Evolutionary conservation across 2,113 vertebrate genomes (phyloP), one percentile per base, ranked within the genome.

Genomic region (Coptodon rendalli): DNA sequence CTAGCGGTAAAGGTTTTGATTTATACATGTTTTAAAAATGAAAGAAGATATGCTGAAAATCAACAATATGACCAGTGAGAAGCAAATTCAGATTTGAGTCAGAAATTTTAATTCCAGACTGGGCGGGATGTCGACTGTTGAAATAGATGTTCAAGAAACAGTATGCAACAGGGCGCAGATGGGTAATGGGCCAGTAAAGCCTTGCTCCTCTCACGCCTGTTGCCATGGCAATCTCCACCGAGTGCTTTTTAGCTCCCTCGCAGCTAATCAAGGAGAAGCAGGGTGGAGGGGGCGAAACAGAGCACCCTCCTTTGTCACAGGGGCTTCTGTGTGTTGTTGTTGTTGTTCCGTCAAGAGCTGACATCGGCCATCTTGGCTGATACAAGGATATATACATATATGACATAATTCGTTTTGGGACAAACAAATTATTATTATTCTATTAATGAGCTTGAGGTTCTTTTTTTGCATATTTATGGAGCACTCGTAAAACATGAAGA

Each of bases 191-290:
- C 71, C 88, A 8, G 80, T 80, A 9, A 11, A 81, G 61, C 71
- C 59, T 29, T 11, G 53, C 68, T 84, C 68, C 83, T 83, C 76
- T 83, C 6, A 5, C 5, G 19, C 81, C 86, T 87, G 94, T 94
- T 93, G 90, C 86, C 85, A 93, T 92, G 91, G 89, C 17, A 27
- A 93, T 78, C 8, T 43, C 66, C 76, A 82, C n/a, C 45, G 3
- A 86, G 84, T 52, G 84, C 36, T 85, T 78, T 82, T 50, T 81
- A 86, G 45, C 45, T 81, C 81, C 84, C 82, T 80, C 11, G 3
- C 73, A 86, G 89, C 81, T 89, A 83, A 91, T 93, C 54, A 80
- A 48, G 29, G 11, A 68, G 54, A 61, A n/a, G 27, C 73, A 34
- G 81, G 3, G 59, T 1, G 10, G 27, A 14, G 8, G 29, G 43